Conservation (phyloP, 1,140 invertebrate species). For the Temnothorax curvispinosus region DNA sequence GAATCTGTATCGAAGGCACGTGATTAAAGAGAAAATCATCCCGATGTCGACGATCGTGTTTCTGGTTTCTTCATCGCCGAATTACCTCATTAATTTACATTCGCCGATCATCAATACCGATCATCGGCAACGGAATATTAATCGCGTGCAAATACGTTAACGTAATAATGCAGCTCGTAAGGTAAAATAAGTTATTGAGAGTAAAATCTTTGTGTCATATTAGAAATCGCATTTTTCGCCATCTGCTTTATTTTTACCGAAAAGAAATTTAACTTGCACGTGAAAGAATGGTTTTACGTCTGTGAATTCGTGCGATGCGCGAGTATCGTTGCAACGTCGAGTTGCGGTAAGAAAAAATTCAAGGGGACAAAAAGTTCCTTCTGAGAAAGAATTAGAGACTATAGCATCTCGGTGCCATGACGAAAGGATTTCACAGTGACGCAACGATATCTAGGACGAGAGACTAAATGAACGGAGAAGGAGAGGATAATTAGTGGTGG, state of each 20-base stretch:
- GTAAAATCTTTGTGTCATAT: not conserved
- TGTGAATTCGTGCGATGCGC: not conserved
- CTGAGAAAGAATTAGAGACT: conserved; percentile 24
- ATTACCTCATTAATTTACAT: conserved; percentile 20
- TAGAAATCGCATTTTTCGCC: too few relatives aligned
- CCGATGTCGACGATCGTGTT: not conserved
- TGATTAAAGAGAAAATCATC: conserved; percentile 44
- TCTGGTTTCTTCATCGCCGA: not conserved
- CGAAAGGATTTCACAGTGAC: conserved; percentile 64
- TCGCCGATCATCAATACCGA: not conserved
- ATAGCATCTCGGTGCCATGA: conserved; percentile 20
- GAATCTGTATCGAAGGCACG: conserved; percentile 57
- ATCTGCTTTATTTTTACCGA: not conserved
- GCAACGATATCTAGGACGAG: conserved; percentile 65
- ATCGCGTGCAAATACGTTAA: not conserved
- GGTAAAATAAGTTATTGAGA: not conserved
- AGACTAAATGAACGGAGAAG: conserved; percentile 48
- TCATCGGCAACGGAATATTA: not conserved
- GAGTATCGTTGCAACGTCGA: not conserved
- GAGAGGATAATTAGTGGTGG: conserved; percentile 38
- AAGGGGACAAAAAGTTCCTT: conserved; percentile 1
- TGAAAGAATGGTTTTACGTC: conserved; percentile 16
- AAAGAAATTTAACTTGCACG: not conserved
- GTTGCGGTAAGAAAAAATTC: not conserved
- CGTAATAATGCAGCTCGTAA: not conserved